Base-by-base conservation (phyloP, 2,113 vertebrate species). In the Archocentrus centrarchus region DNA sequence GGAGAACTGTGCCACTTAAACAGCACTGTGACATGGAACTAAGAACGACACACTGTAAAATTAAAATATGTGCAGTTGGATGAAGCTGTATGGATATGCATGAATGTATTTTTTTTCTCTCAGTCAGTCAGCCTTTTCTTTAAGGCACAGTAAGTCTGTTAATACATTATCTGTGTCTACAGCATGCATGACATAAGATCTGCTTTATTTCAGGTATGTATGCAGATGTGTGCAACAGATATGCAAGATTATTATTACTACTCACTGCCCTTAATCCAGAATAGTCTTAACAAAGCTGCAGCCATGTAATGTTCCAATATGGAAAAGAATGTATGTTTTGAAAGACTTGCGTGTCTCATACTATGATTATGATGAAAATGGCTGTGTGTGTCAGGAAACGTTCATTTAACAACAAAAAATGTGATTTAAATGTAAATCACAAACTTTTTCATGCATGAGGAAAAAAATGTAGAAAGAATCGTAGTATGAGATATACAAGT, bases 51-150 rank as follows among this genome's bases (percentile, higher is more conserved):
- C 59, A 60, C 27, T 82, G 47, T 64, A 77, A 66, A 81, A 63
- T 89, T 11, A 6, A 13, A 80, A 30, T 68, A 57, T 50, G 81
- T 78, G 68, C 24, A 58, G 59, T 79, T 1, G 7, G 64, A 68
- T 55, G 53, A 61, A 81, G 24, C 8, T 80, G 10, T 53, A 47
- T 63, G 41, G 66, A 61, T 30, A 44, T 89, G 61, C 79, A 89
- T 87, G 82, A 87, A 84, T 88, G 86, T 59, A 44, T 55, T 13
- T 7, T 35, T 35, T 35, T 35, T 14, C 24, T 77, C 18, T 37
- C 13, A 7, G 1, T 59, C 75, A 60, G 3, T 58, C 18, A 2
- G 17, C 32, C 9, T 27, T 70, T 79, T 77, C 50, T 55, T 41
- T 60, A 17, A 50, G 27, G 75, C 18, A 83, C n/a, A 83, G 37